Percentiles rank a stretch among this genome's conserved stretches.
These are phyloP conservation scores for Diplodus sargus DNA, from an alignment of 2,797 vertebrate species.

Conservation along the genomic window DNA sequence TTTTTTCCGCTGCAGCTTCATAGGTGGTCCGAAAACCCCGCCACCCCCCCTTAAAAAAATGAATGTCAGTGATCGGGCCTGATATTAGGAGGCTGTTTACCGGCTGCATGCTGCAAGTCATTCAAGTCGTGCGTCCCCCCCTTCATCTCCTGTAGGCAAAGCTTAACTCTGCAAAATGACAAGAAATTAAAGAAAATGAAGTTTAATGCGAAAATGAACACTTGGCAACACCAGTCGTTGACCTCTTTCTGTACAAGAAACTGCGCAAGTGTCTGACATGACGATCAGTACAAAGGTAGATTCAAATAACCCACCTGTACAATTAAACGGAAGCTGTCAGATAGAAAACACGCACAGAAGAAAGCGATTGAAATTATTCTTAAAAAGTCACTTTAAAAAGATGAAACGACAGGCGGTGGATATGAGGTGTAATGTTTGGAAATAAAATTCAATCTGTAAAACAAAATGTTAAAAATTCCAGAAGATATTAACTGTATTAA, in stretches of 20 bases:
- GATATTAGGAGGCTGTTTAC: background rate
- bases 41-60: no score
- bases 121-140: no score
- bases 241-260: background rate
- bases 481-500: no score
- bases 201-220: background rate
- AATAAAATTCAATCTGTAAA: background rate
- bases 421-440: background rate
- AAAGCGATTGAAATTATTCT: background rate
- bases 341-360: background rate
- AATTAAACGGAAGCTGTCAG: background rate
- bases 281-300: background rate
- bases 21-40: no score
- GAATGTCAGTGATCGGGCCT: background rate
- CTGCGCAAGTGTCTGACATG: no score
- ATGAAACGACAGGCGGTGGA: background rate
- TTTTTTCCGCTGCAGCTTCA: background rate
- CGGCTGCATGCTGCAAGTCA: no score
- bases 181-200: background rate
- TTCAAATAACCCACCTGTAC: background rate
- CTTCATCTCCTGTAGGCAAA: background rate
- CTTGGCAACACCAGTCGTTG: fast-evolving
- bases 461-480: background rate
- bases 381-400: background rate
- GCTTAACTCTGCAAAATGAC: background rate